These are phyloP conservation scores for Hiodon alosoides DNA, from an alignment of 2,113 vertebrate genomes.

Conservation along the genomic window DNA sequence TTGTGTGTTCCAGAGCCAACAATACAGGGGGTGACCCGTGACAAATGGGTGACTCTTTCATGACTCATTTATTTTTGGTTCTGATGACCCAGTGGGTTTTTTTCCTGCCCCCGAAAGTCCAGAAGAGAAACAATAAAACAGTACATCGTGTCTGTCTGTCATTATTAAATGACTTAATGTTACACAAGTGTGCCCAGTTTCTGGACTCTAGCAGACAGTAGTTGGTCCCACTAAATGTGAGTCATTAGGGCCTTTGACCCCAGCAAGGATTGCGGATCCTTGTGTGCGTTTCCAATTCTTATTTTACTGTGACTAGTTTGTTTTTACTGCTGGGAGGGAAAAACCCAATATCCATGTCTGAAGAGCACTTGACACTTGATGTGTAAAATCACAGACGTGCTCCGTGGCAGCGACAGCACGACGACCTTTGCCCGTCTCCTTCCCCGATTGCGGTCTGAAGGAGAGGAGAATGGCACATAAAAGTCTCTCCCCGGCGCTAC, in stretches of 20 bases:
- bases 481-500: background rate
- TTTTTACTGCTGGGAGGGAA: constrained; percentile 11
- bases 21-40: background rate
- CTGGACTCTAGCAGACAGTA: background rate
- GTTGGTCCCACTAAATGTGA: too few relatives aligned
- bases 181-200: background rate
- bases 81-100: background rate
- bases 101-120: background rate
- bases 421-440: background rate
- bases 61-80: constrained; percentile 3
- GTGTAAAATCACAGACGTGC: constrained; percentile 3
- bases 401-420: background rate
- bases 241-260: background rate
- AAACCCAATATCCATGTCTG: background rate
- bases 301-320: background rate
- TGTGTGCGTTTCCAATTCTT: background rate
- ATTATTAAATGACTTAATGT: background rate
- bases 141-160: background rate
- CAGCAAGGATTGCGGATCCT: background rate
- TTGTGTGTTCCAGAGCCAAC: background rate
- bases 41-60: background rate
- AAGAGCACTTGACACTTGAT: background rate
- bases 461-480: constrained; percentile 1
- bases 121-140: background rate
- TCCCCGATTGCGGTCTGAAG: background rate